Percentiles rank a stretch among this genome's conserved stretches.
Conservation (phyloP, 1,140 invertebrate genomes). For the Drusus annulatus region DNA sequence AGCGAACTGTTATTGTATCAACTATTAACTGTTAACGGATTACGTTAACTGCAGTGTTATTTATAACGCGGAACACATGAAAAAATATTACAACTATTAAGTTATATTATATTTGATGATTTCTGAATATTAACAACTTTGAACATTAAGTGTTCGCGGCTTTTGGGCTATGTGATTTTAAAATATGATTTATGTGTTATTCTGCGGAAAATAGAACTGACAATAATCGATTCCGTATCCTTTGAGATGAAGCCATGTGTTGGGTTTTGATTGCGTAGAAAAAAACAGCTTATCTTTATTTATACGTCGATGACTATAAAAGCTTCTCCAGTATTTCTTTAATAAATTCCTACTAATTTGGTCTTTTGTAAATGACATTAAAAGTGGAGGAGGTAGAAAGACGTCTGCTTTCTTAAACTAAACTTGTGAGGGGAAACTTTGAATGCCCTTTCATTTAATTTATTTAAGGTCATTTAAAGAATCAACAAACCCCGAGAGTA, state of each 20-base stretch:
- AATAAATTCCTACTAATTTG: neutral
- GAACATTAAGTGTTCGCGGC: constrained; percentile 49
- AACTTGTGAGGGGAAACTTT: neutral
- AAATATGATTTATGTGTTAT: constrained; percentile 57
- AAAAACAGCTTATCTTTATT: neutral
- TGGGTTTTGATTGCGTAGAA: constrained; percentile 11
- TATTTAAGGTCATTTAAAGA: constrained; percentile 39
- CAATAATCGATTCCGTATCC: constrained; percentile 32
- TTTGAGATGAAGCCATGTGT: constrained; percentile 45
- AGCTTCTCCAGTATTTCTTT: neutral
- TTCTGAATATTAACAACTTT: constrained; percentile 51
- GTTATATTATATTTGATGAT: constrained; percentile 56
- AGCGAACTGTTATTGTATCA: constrained; percentile 31
- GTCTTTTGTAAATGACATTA: constrained; percentile 13
- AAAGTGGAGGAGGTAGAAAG: neutral
- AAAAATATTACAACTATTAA: constrained; percentile 41
- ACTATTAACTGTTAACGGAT: constrained; percentile 8
- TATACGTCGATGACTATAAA: constrained; percentile 1
- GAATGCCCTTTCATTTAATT: constrained; percentile 36
- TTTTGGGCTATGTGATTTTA: constrained; percentile 54
- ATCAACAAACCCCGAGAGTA: constrained; percentile 28
- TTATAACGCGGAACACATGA: constrained; percentile 25
- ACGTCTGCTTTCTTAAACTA: neutral
- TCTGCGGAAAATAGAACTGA: constrained; percentile 45
- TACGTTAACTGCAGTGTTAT: constrained; percentile 37